Evolutionary conservation across 2,888 invertebrate genomes (phyloP).

Genomic region (Athalia rosae): DNA sequence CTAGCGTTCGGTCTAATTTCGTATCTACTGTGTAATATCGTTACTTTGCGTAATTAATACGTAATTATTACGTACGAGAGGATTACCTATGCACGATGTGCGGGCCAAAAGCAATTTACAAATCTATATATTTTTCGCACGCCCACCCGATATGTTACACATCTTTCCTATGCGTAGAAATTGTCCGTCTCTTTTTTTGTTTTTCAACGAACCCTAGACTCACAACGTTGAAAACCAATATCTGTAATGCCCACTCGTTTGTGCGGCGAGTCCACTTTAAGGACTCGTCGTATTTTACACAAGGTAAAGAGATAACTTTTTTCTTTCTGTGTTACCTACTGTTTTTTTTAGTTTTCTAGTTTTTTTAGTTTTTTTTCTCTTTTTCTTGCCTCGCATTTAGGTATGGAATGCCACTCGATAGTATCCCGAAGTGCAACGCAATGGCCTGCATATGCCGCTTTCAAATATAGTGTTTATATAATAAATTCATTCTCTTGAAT

Average conservation of each 20-base stretch:
- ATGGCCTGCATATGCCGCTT: neutral
- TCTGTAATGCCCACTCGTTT: neutral
- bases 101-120: no score
- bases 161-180: no score
- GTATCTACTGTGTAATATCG: no score
- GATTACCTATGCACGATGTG: no score
- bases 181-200: no score
- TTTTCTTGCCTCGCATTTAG: neutral
- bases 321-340: neutral
- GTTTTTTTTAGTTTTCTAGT: neutral
- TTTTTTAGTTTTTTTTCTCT: neutral
- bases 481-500: constrained; percentile 5
- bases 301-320: constrained; percentile 40
- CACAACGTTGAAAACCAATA: neutral
- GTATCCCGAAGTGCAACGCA: constrained; percentile 8
- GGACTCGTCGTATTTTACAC: constrained; percentile 31
- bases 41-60: no score
- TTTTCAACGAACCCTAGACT: no score
- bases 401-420: constrained; percentile 42
- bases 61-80: no score
- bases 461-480: neutral
- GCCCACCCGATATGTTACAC: no score
- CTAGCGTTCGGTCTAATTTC: no score
- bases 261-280: no score
- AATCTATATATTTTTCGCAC: no score